Evolutionary conservation across 2,888 invertebrate species (phyloP).

Genomic region (Cataglyphis rosenhaueri): DNA sequence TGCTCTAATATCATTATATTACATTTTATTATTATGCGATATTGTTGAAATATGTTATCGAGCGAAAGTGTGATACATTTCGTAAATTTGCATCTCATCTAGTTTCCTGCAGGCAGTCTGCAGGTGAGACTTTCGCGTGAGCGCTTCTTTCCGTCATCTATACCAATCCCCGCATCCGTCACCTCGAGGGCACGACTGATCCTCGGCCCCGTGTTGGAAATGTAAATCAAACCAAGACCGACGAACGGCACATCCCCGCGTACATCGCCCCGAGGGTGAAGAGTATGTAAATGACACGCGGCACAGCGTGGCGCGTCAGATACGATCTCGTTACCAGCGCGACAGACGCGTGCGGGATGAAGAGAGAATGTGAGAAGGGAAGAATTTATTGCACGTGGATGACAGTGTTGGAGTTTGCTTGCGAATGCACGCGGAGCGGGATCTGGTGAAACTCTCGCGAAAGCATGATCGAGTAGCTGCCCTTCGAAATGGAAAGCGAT

Average conservation of each 20-base stretch:
- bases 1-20: not conserved
- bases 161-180: constrained; percentile 47
- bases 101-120: not conserved
- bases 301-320: constrained; percentile 73
- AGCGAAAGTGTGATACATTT: constrained; percentile 40
- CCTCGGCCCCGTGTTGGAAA: constrained; percentile 63
- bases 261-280: constrained; percentile 76
- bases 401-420: constrained; percentile 9
- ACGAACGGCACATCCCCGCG: constrained; percentile 63
- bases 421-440: not conserved
- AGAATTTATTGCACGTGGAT: constrained; percentile 67
- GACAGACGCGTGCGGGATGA: constrained; percentile 49
- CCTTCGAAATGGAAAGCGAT: not conserved
- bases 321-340: constrained; percentile 79
- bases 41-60: constrained; percentile 8
- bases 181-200: constrained; percentile 62
- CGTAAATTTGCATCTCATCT: constrained; percentile 33
- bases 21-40: not conserved
- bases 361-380: not conserved
- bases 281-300: constrained; percentile 83
- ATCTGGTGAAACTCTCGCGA: constrained; percentile 12
- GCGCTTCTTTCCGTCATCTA: constrained; percentile 32
- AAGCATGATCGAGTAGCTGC: not conserved
- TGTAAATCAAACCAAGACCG: constrained; percentile 76
- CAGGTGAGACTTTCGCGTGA: constrained; percentile 42